Base-by-base conservation (phyloP, 2,113 vertebrate genomes). In the Odocoileus virginianus region DNA sequence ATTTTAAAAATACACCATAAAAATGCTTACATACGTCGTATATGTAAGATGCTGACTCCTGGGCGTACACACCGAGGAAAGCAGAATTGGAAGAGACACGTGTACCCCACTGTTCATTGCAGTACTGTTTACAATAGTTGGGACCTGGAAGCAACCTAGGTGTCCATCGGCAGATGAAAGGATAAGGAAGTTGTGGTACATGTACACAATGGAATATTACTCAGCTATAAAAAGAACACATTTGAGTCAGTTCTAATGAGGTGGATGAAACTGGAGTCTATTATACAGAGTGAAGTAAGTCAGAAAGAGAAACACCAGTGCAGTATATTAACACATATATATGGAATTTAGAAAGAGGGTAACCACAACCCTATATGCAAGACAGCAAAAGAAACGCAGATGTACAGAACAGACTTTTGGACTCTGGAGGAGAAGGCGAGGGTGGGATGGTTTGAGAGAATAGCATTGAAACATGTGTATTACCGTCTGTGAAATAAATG, bases 361-460 rank as follows among this genome's bases (percentile, higher is more conserved):
- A 71, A 71, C 0, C 7, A 36, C 2, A 9, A 67, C 4, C 4
- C 2, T 67, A 5, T 36, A 10, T 36, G 16, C 1, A 5, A 71
- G 17, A 36, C 64, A 71, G 64, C 17, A 21, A 71, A 71, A 71
- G 64, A 71, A 17, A 36, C n/a, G 21, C 64, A 71, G n/a, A 11
- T 36, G 1, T 71, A 11, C 0, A 67, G 64, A 5, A 36, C 33
- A 67, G 17, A 5, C 4, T 67, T 36, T 36, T 36, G 64, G 64
- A 36, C 8, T 67, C 17, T 36, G 61, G 4, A 17, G 64, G 64
- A 36, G 17, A 10, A 36, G 33, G 4, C 0, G 2, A 36, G n/a
- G 64, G 64, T 11, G 17, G 64, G 64, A 21, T 11, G 64, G 10
- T 67, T 19, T 36, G 33, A 67, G 33, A 67, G 64, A 10, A n/a